Conservation (phyloP, 2,888 invertebrate genomes). For the Sphaerophoria rueppellii region DNA sequence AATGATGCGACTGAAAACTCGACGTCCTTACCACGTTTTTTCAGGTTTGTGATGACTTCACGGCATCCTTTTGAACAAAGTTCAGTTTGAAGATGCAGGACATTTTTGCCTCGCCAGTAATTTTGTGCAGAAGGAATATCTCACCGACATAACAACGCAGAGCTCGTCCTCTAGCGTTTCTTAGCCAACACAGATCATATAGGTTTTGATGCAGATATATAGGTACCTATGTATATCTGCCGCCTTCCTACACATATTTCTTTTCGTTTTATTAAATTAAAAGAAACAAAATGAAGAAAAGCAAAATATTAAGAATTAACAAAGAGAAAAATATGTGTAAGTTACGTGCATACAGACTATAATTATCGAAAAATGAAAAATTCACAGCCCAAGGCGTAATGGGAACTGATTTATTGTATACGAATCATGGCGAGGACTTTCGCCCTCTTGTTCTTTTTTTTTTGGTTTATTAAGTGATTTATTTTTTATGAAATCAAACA, state of each 20-base stretch:
- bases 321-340: conserved; percentile 73
- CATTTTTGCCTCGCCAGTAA: conserved; percentile 63
- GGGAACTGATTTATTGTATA: conserved; percentile 78
- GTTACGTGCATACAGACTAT: conserved; percentile 75
- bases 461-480: conserved; percentile 66
- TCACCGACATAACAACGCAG: conserved; percentile 51
- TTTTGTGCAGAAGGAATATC: conserved; percentile 58
- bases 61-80: conserved; percentile 53
- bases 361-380: conserved; percentile 79
- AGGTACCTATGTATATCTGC: too few relatives aligned
- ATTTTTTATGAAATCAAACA: conserved; percentile 67
- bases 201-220: too few relatives aligned
- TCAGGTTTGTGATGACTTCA: conserved; percentile 21
- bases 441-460: conserved; percentile 67
- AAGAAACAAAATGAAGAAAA: conserved; percentile 31
- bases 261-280: conserved; percentile 46
- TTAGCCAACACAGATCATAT: conserved; percentile 43
- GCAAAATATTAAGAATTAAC: conserved; percentile 60
- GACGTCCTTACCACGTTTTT: conserved; percentile 4
- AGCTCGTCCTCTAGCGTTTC: conserved; percentile 61
- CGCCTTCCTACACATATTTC: conserved; percentile 15
- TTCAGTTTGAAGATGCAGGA: conserved; percentile 64
- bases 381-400: conserved; percentile 77
- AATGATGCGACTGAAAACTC: not conserved
- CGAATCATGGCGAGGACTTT: conserved; percentile 74